A percentile compares a stretch with the other conserved stretches of the same genome.
phyloP scores from a whole-genome alignment of 2,888 invertebrate species.

The Mystacides longicornis region DNA sequence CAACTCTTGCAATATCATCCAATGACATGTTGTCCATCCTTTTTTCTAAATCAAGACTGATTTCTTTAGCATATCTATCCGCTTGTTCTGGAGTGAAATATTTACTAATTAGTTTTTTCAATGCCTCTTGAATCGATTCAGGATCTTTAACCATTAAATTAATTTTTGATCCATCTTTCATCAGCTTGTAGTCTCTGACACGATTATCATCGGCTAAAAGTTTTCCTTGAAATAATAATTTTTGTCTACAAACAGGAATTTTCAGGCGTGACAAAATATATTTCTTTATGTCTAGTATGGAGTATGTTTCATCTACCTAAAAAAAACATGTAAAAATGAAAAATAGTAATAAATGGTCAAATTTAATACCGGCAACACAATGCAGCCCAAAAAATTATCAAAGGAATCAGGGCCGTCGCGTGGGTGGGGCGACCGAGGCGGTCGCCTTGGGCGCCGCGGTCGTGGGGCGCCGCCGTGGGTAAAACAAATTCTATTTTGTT shows the following conservation, averaged over 20 bases:
- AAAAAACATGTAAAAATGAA: neutral
- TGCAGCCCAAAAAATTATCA: neutral
- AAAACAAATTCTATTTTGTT: too few relatives aligned
- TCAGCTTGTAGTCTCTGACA: conserved; percentile 60
- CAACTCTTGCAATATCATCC: conserved; percentile 53
- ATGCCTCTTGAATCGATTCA: conserved; percentile 51
- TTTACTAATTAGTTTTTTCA: conserved; percentile 52
- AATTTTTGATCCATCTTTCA: conserved; percentile 68
- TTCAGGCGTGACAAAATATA: conserved; percentile 55
- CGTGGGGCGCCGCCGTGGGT: too few relatives aligned
- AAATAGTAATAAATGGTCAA: too few relatives aligned
- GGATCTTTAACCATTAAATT: conserved; percentile 65
- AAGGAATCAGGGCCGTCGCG: too few relatives aligned
- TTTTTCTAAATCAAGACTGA: conserved; percentile 48
- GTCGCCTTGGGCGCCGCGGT: too few relatives aligned
- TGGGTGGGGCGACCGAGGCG: too few relatives aligned
- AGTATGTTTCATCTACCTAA: conserved; percentile 49
- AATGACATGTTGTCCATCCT: conserved; percentile 49
- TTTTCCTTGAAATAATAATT: conserved; percentile 62
- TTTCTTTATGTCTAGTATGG: conserved; percentile 62
- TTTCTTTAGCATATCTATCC: conserved; percentile 50
- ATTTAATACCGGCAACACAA: neutral
- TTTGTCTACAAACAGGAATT: conserved; percentile 63
- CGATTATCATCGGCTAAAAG: conserved; percentile 64
- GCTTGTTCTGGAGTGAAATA: conserved; percentile 59